Evolutionary conservation across 1,140 invertebrate genomes (phyloP).

Genomic region (Pemphigus obesinymphae): DNA sequence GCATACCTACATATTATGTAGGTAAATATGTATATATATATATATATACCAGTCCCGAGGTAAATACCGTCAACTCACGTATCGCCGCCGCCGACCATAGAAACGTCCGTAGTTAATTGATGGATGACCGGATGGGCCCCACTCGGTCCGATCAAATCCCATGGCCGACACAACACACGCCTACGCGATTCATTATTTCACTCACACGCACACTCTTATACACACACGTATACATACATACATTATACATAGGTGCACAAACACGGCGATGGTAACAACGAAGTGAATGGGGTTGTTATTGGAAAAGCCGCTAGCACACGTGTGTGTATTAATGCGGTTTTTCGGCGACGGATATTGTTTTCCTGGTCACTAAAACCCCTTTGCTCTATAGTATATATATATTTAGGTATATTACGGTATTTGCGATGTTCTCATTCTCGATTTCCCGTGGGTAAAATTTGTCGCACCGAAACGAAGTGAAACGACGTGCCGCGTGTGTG

Average conservation of each 20-base stretch:
- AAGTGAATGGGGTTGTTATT: too few species aligned
- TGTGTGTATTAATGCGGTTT: background rate
- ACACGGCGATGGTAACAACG: background rate
- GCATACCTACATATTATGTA: too few species aligned
- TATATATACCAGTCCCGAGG: background rate
- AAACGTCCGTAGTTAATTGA: constrained; percentile 31
- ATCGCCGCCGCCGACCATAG: background rate
- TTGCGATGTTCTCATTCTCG: background rate
- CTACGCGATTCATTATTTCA: constrained; percentile 18
- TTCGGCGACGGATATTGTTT: background rate
- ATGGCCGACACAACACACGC: too few species aligned
- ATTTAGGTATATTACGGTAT: too few species aligned
- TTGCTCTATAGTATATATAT: background rate
- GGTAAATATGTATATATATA: background rate
- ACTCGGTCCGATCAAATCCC: background rate
- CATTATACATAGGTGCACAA: too few species aligned
- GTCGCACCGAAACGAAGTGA: background rate
- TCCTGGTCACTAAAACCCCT: background rate
- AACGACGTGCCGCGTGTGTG: background rate
- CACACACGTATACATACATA: background rate
- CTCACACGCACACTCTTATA: background rate
- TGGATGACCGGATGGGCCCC: background rate
- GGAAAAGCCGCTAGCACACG: background rate
- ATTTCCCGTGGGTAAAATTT: background rate
- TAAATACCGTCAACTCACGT: background rate